A percentile compares a stretch with the other conserved stretches of the same genome.
Evolutionary conservation across 2,888 invertebrate genomes (phyloP).

Genomic region (Antheraea assamensis): DNA sequence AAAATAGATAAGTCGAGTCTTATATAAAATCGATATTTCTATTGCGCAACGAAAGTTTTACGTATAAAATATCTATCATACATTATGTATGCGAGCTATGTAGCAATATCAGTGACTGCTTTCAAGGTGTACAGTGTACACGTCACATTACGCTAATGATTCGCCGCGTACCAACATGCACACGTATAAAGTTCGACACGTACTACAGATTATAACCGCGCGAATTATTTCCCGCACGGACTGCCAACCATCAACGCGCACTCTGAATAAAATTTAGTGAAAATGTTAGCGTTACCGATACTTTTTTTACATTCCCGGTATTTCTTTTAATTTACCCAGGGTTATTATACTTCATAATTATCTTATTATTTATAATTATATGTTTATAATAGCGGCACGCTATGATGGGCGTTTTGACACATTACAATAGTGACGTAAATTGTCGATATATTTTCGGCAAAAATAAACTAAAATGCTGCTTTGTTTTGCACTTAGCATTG

Average conservation of each 20-base stretch:
- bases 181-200: background rate
- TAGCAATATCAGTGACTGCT: slow-evolving; percentile 12
- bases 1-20: background rate
- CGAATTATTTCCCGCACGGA: background rate
- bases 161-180: slow-evolving; percentile 7
- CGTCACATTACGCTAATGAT: slow-evolving; percentile 15
- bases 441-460: no score
- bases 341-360: no score
- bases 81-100: slow-evolving; percentile 11
- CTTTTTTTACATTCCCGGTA: background rate
- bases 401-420: no score
- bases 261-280: background rate
- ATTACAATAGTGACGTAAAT: no score
- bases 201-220: background rate
- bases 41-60: background rate
- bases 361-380: no score
- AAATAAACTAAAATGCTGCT: no score
- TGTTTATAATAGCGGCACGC: no score
- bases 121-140: slow-evolving; percentile 13
- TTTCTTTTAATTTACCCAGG: no score
- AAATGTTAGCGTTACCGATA: background rate
- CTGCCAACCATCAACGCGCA: background rate
- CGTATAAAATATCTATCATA: background rate
- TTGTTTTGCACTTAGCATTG: no score
- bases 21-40: background rate